A percentile compares a stretch with the other conserved stretches of the same genome.
Evolutionary conservation across 2,113 vertebrate species (phyloP).

Genomic region (zebrafish (Danio rerio)): GRCz12tu NC_133180.1:69716001-69716500

Average conservation of each 20-base stretch:
- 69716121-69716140: too few species aligned
- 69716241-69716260: conserved; percentile 76
- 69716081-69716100: too few species aligned
- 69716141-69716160: too few species aligned
- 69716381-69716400: not conserved
- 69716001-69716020: too few species aligned
- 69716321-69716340: not conserved
- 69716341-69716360: not conserved
- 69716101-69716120: too few species aligned
- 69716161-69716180: not conserved
- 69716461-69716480: conserved; percentile 40
- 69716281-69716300: conserved; percentile 78
- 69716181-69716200: not conserved
- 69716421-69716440: conserved; percentile 5
- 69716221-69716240: conserved; percentile 82
- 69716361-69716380: not conserved
- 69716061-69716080: too few species aligned
- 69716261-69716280: conserved; percentile 77
- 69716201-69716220: not conserved
- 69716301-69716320: not conserved
- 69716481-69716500: conserved; percentile 28
- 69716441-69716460: conserved; percentile 19
- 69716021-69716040: too few species aligned
- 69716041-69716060: too few species aligned
- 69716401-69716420: conserved; percentile 25